phyloP scores from a whole-genome alignment of 2,888 invertebrate species.

The Eudemis profundana region DNA sequence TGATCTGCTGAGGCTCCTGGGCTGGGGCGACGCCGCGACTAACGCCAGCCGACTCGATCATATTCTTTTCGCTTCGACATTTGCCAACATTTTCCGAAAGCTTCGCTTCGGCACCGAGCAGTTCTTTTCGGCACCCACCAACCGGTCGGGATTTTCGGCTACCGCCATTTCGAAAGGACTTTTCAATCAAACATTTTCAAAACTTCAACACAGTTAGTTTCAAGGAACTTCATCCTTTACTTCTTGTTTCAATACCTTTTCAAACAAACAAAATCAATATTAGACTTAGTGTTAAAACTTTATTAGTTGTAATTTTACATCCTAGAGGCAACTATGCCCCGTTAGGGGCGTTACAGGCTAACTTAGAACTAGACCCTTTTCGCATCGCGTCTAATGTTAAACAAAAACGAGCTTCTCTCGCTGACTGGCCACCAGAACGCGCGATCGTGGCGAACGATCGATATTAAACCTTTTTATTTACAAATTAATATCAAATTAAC shows the following conservation, averaged over 20 bases:
- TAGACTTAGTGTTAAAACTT: constrained; percentile 85
- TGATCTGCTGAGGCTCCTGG: constrained; percentile 74
- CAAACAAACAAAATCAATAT: constrained; percentile 92
- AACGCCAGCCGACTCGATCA: constrained; percentile 69
- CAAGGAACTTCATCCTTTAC: constrained; percentile 91
- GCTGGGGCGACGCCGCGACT: constrained; percentile 69
- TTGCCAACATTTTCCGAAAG: constrained; percentile 60
- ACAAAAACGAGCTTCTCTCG: constrained; percentile 52
- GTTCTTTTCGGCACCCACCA: constrained; percentile 66
- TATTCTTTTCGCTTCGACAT: constrained; percentile 81
- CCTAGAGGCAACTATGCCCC: constrained; percentile 74
- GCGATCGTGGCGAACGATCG: constrained; percentile 46
- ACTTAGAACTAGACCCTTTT: constrained; percentile 75
- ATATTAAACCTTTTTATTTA: constrained; percentile 48
- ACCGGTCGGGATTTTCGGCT: constrained; percentile 71
- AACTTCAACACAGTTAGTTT: constrained; percentile 85
- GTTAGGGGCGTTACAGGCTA: constrained; percentile 68
- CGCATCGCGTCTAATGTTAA: constrained; percentile 59
- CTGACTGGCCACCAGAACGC: constrained; percentile 42
- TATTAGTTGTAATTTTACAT: constrained; percentile 80
- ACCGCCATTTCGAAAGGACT: constrained; percentile 77
- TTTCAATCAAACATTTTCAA: constrained; percentile 83
- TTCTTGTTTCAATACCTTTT: constrained; percentile 94
- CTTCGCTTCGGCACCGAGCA: constrained; percentile 67
- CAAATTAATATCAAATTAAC: constrained; percentile 48